Evolutionary conservation across 2,888 invertebrate genomes (phyloP).

Genomic region (Taphrorychus bicolor): DNA sequence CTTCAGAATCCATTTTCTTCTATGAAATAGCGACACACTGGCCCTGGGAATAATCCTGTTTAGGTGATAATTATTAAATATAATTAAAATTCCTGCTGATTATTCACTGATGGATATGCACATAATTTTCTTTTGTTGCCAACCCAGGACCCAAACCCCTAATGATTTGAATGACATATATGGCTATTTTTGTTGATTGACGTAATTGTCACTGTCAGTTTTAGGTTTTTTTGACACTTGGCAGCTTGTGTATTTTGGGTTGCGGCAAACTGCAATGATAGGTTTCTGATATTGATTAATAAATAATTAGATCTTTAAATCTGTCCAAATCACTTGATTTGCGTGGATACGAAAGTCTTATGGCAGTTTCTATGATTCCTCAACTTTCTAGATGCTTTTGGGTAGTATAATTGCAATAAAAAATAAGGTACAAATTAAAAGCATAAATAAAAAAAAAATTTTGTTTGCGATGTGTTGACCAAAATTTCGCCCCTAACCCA

Average conservation of each 20-base stretch:
- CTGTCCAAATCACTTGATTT: too few relatives aligned
- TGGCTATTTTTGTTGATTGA: background rate
- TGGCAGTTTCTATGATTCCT: too few relatives aligned
- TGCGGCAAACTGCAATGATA: background rate
- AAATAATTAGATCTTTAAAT: too few relatives aligned
- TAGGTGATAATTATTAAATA: background rate
- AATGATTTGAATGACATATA: conserved; percentile 22
- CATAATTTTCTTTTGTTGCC: conserved; percentile 40
- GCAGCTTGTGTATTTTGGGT: background rate
- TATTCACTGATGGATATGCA: conserved; percentile 23
- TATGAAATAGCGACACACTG: conserved; percentile 13
- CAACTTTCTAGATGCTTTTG: too few relatives aligned
- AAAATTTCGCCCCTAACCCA: too few relatives aligned
- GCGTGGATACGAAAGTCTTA: too few relatives aligned
- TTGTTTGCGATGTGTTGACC: too few relatives aligned
- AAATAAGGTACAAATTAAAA: too few relatives aligned
- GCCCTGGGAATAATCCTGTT: background rate
- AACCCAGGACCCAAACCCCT: conserved; percentile 24
- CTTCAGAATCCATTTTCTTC: conserved; percentile 86
- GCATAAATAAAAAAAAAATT: too few relatives aligned
- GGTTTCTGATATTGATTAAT: too few relatives aligned
- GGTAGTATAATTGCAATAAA: too few relatives aligned
- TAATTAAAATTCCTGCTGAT: conserved; percentile 12
- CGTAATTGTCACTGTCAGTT: background rate
- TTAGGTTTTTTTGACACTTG: background rate